Evolutionary conservation across 2,113 vertebrate species (phyloP).

Genomic region (Pachypanchax playfairii): DNA sequence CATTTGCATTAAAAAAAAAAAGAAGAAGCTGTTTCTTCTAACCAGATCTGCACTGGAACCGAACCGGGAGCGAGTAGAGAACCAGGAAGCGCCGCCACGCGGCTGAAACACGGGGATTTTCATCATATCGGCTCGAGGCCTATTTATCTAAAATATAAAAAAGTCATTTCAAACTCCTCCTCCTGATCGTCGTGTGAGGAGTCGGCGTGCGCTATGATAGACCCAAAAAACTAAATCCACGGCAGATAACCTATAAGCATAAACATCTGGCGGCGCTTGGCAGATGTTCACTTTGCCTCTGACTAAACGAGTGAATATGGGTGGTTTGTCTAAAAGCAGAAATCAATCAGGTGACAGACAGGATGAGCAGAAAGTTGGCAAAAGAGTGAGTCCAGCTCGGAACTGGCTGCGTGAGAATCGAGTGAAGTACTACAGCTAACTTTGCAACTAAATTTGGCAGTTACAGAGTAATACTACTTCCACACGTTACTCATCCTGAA

Average conservation of each 20-base stretch:
- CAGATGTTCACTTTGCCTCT: conserved; percentile 64
- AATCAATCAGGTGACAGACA: conserved; percentile 37
- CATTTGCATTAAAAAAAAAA: too few species aligned
- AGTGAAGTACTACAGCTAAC: conserved; percentile 54
- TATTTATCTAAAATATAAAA: conserved; percentile 7
- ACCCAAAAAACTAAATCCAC: conserved; percentile 36
- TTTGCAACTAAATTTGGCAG: conserved; percentile 74
- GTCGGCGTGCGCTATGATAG: conserved; percentile 37
- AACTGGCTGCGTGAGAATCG: conserved; percentile 36
- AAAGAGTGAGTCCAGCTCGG: conserved; percentile 14
- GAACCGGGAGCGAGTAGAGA: conserved; percentile 19
- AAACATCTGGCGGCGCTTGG: conserved; percentile 50
- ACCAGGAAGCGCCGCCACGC: conserved; percentile 12
- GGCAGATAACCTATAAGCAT: conserved; percentile 45
- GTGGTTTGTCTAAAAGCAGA: conserved; percentile 40
- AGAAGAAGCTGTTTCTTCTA: neutral
- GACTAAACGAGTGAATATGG: conserved; percentile 45
- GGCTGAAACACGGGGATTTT: neutral
- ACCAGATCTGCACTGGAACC: neutral
- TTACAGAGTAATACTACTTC: conserved; percentile 71
- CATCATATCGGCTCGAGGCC: neutral
- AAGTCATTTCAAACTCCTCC: conserved; percentile 20
- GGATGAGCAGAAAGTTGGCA: conserved; percentile 15
- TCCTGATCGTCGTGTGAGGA: conserved; percentile 22
- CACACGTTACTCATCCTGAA: conserved; percentile 62